Base-by-base conservation (phyloP, 2,888 invertebrate genomes). In the Orthonevra nobilis region DNA sequence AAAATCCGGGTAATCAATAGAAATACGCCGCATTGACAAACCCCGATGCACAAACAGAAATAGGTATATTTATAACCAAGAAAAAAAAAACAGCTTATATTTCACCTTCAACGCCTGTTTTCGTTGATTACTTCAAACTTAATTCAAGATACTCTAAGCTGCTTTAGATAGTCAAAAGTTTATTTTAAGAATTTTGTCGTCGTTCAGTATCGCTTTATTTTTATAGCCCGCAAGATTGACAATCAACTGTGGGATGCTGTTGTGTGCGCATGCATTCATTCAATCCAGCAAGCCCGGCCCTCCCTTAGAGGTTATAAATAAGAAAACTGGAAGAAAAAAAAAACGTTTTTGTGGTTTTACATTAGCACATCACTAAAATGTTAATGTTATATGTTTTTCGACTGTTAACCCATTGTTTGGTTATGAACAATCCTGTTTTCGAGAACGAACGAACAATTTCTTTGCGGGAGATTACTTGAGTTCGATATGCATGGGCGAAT, bases 341-440 rank as follows among this genome's bases (percentile, higher is more conserved):
- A n/a, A 30, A 30, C 3, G 3, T n/a, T 34, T 10, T 50, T 5
- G 32, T 50, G 34, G 3, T 19, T 12, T 32, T 32, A 50, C 19
- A 63, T 50, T 63, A 63, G 63, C 63, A 63, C 50, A 30, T 40
- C 20, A 63, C 38, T 50, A 20, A 63, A 50, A 63, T 63, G 40
- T 20, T 50, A 50, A 63, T 63, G 40, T 40, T 40, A 40, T 10
- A 63, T 14, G 30, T 5, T 63, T 14, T 12, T 14, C 19, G 20
- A 12, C 50, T 50, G 28, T 23, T 61, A 12, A 15, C 14, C 40
- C 17, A 19, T 48, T 48, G 61, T 63, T 28, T 36, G 30, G 10
- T 30, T 48, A 38, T 30, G 9, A 30, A 30, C n/a, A 40, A 30
- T 38, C 5, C 4, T 19, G 26, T 17, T 26, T 9, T 26, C 7